A percentile compares a stretch with the other conserved stretches of the same genome.
Evolutionary conservation across 2,113 vertebrate species (phyloP).

Genomic region (Chaetops frenatus): DNA sequence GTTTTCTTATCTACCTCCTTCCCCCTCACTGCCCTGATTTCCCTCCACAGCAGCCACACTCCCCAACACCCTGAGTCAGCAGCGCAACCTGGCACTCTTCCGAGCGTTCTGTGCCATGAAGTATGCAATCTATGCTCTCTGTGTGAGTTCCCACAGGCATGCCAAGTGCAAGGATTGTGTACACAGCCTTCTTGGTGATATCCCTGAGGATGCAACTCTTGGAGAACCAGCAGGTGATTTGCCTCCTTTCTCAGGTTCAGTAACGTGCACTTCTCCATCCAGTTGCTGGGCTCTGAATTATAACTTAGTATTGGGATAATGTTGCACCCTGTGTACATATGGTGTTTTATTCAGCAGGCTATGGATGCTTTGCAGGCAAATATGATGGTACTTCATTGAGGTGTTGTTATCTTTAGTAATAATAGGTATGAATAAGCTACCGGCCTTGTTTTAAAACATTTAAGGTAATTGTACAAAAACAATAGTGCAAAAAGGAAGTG

Average conservation of each 20-base stretch:
- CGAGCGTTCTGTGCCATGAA: conserved; percentile 94
- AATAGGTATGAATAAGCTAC: not conserved
- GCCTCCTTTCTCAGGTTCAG: conserved; percentile 16
- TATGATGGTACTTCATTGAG: not conserved
- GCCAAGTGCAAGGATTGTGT: conserved; percentile 71
- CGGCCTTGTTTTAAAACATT: not conserved
- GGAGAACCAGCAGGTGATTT: not conserved
- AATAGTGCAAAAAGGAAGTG: not conserved
- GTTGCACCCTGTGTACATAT: not conserved
- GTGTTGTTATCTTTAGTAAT: not conserved
- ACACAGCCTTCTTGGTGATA: not conserved
- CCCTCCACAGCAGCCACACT: not conserved
- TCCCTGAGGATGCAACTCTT: not conserved
- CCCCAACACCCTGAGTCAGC: conserved; percentile 46
- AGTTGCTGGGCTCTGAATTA: not conserved
- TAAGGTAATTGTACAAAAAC: not conserved
- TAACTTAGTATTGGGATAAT: not conserved
- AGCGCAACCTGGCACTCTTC: conserved; percentile 82
- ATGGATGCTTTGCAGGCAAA: not conserved
- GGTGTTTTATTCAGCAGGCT: not conserved
- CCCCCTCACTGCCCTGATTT: not conserved
- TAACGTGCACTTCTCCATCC: not conserved
- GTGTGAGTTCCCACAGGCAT: conserved; percentile 78
- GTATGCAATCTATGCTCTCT: conserved; percentile 90
- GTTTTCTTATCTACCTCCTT: not conserved